Evolutionary conservation across 2,113 vertebrate species (phyloP).

Genomic region (Thomomys bottae): DNA sequence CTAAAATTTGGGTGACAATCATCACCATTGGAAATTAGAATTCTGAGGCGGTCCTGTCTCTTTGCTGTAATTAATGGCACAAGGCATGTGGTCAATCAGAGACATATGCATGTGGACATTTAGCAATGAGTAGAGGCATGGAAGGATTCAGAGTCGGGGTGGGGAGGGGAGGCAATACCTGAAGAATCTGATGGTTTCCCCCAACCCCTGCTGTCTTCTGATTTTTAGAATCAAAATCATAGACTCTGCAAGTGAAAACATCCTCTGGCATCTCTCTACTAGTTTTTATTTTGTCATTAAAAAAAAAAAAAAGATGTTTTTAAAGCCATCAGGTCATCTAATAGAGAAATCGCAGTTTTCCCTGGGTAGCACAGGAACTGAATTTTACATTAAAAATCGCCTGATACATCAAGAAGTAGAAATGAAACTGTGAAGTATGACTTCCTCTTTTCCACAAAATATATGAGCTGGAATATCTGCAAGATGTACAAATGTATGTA

Average conservation of each 20-base stretch:
- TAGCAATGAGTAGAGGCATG: constrained; percentile 49
- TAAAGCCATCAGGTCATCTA: constrained; percentile 53
- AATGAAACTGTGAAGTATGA: constrained; percentile 39
- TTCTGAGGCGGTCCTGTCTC: constrained; percentile 30
- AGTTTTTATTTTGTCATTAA: constrained; percentile 29
- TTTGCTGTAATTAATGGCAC: constrained; percentile 65
- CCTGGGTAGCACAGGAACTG: constrained; percentile 16
- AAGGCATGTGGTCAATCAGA: constrained; percentile 66
- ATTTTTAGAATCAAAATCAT: constrained; percentile 48
- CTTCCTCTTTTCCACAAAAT: constrained; percentile 36
- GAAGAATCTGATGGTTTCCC: background rate
- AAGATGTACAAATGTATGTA: background rate
- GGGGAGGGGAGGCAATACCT: background rate
- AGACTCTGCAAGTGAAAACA: constrained; percentile 26
- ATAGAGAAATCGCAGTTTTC: constrained; percentile 42
- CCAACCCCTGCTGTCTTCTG: constrained; percentile 22
- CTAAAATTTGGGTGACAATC: constrained; percentile 30
- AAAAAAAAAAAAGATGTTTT: constrained; percentile 30
- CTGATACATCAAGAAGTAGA: constrained; percentile 45
- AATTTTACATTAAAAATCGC: constrained; percentile 38
- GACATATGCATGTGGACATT: constrained; percentile 35
- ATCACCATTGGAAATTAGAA: background rate
- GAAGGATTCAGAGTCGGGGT: background rate
- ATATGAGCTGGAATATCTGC: constrained; percentile 27
- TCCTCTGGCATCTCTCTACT: constrained; percentile 16